Conservation (phyloP, 2,113 vertebrate genomes). For the Micronycteris hirsuta region DNA sequence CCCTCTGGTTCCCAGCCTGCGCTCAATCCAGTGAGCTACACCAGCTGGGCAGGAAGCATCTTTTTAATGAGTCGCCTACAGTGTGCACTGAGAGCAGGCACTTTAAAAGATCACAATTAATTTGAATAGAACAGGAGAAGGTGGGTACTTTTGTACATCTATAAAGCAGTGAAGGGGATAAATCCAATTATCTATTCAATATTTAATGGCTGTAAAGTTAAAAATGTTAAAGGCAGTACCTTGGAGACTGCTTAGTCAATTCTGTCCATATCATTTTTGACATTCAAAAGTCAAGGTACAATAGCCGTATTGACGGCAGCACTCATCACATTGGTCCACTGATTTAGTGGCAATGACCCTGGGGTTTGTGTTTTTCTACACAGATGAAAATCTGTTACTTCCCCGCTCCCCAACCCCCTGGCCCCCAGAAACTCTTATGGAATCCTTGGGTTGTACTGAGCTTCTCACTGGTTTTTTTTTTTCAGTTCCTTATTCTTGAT, state of each 20-base stretch:
- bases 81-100: background rate
- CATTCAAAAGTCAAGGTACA: conserved; percentile 73
- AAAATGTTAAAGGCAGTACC: conserved; percentile 62
- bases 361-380: conserved; percentile 9
- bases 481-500: background rate
- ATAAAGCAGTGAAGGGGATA: conserved; percentile 59
- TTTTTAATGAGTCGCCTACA: conserved; percentile 43
- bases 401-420: too few relatives aligned
- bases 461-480: background rate
- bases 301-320: conserved; percentile 14
- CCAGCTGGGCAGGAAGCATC: background rate
- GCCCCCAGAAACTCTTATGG: background rate
- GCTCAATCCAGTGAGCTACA: too few relatives aligned
- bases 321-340: background rate
- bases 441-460: background rate
- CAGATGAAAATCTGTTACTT: background rate
- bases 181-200: conserved; percentile 24
- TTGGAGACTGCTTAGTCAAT: conserved; percentile 73
- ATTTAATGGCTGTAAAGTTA: conserved; percentile 64
- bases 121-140: conserved; percentile 31
- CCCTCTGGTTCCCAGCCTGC: too few relatives aligned
- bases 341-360: conserved; percentile 1
- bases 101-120: conserved; percentile 29
- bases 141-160: conserved; percentile 54
- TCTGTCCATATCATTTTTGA: conserved; percentile 73